Conservation (phyloP, 2,888 invertebrate genomes). For the Hetaerina titia region DNA sequence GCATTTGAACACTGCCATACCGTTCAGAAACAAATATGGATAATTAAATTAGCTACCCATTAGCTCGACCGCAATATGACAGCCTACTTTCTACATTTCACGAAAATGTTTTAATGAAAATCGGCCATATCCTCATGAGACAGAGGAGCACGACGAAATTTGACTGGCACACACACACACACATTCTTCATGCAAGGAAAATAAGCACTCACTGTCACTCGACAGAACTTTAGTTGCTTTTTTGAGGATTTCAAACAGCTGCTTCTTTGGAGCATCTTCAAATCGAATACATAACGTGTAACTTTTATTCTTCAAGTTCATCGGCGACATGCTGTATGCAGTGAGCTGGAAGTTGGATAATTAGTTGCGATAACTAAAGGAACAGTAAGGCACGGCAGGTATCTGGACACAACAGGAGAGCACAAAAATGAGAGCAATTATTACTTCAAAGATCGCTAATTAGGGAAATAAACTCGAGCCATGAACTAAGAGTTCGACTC, state of each 20-base stretch:
- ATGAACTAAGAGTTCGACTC: not conserved
- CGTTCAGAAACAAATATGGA: no score
- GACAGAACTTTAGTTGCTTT: not conserved
- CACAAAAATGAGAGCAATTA: not conserved
- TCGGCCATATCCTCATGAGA: no score
- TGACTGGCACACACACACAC: not conserved
- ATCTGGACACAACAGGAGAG: not conserved
- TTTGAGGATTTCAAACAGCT: not conserved
- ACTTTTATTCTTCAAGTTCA: not conserved
- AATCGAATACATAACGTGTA: not conserved
- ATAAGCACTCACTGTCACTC: not conserved
- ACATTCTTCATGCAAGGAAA: not conserved
- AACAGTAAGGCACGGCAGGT: not conserved
- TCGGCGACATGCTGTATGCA: not conserved
- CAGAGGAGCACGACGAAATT: no score
- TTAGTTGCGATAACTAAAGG: not conserved
- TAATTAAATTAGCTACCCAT: no score
- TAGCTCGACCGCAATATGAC: no score
- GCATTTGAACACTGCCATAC: no score
- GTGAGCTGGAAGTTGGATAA: not conserved
- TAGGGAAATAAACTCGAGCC: not conserved
- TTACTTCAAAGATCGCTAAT: not conserved
- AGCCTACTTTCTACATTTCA: no score
- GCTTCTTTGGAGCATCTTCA: not conserved
- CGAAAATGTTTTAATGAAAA: no score